A percentile compares a stretch with the other conserved stretches of the same genome.
Evolutionary conservation across 2,888 invertebrate species (phyloP).

Genomic region (Euplagia quadripunctaria): DNA sequence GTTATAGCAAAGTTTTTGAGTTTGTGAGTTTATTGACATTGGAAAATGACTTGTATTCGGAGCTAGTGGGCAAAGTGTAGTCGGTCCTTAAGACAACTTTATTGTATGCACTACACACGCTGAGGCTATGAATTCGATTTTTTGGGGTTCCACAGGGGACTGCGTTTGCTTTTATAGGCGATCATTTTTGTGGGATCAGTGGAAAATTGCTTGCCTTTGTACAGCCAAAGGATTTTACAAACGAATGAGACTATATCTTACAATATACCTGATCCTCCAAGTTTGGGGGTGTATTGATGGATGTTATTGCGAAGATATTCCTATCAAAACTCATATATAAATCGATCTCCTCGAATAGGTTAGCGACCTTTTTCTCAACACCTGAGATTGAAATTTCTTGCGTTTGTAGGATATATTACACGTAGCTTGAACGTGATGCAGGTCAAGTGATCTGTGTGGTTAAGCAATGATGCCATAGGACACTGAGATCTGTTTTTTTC

Average conservation of each 20-base stretch:
- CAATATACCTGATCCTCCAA: conserved; percentile 63
- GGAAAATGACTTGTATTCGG: conserved; percentile 19
- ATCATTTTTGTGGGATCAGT: conserved; percentile 81
- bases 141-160: conserved; percentile 73
- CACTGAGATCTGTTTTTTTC: neutral
- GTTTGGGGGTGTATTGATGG: conserved; percentile 52
- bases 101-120: conserved; percentile 72
- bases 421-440: neutral
- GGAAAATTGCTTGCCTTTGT: conserved; percentile 76
- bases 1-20: conserved; percentile 40
- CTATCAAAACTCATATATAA: conserved; percentile 14
- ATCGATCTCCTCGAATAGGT: neutral
- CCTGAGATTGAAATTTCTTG: no score
- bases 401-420: no score
- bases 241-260: conserved; percentile 71
- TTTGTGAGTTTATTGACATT: conserved; percentile 32
- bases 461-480: neutral
- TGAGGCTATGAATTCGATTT: conserved; percentile 71
- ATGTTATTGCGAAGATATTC: conserved; percentile 41
- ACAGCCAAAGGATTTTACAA: conserved; percentile 68
- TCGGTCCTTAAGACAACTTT: conserved; percentile 52
- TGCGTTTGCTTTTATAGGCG: conserved; percentile 77
- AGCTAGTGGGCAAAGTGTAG: conserved; percentile 32
- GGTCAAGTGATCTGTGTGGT: neutral
- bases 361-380: neutral